These are phyloP conservation scores for Rhabditoides inermis DNA, from an alignment of 2,888 invertebrate species.

Conservation along the genomic window DNA sequence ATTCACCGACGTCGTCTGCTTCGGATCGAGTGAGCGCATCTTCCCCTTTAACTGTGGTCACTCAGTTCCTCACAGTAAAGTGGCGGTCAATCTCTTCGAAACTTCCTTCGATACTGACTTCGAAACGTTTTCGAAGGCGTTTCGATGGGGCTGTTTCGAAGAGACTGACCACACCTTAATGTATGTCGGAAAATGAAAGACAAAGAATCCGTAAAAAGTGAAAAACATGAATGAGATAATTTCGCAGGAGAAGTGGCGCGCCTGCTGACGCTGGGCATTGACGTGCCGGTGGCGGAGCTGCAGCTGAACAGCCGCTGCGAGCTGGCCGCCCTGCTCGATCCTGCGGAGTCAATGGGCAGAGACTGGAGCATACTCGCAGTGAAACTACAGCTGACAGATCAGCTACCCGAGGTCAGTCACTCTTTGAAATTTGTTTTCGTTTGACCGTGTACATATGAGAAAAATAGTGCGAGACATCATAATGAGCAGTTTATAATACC, in stretches of 20 bases:
- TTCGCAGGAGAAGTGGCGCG: constrained; percentile 56
- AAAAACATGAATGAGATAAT: no score
- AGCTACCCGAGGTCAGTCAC: constrained; percentile 57
- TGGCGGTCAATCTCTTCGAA: no score
- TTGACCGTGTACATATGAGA: no score
- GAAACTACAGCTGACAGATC: constrained; percentile 59
- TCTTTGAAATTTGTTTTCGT: no score
- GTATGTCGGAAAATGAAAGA: no score
- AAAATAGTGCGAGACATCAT: no score
- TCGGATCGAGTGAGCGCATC: constrained; percentile 59
- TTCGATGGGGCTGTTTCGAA: no score
- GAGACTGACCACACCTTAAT: no score
- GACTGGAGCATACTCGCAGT: constrained; percentile 61
- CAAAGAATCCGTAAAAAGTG: neutral
- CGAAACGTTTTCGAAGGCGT: no score
- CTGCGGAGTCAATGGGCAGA: constrained; percentile 58
- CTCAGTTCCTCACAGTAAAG: neutral
- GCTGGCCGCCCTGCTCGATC: constrained; percentile 57
- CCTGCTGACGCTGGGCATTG: constrained; percentile 58
- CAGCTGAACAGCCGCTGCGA: constrained; percentile 54
- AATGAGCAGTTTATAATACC: no score
- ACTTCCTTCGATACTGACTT: no score
- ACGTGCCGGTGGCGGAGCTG: constrained; percentile 61
- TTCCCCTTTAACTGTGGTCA: constrained; percentile 10
- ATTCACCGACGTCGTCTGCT: constrained; percentile 61